Base-by-base conservation (phyloP, 2,797 vertebrate species). In the Zalophus californianus region DNA sequence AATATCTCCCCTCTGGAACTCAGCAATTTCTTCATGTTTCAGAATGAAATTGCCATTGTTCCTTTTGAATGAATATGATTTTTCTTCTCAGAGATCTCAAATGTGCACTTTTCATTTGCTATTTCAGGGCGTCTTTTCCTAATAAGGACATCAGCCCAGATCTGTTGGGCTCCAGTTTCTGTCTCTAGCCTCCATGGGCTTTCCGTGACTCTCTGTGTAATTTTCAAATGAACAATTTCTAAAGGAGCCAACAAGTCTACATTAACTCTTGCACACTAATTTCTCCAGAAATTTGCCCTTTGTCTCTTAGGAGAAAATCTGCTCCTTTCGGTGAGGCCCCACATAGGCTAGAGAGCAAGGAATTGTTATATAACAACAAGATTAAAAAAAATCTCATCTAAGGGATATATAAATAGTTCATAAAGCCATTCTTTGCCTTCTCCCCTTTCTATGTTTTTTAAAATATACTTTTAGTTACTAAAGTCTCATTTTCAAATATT, bases 401-500 rank as follows among this genome's bases (percentile, higher is more conserved):
- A 58, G 25, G 56, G 16, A 27, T 21, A 35, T 0, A 20, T 0
- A 50, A 15, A 2, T 7, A 77, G 2, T 29, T 66, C 44, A 50
- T 18, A 86, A 86, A 94, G 18, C 7, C 3, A 32, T 23, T 35
- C 12, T 94, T 92, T 60, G 16, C 73, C 50, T 41, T 90, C 14
- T 38, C 8, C 4, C 21, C 5, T 73, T 91, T 58, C 7, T 27
- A 44, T 13, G n/a, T 41, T 75, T 86, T 87, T 97, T 62, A 92
- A 93, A 86, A 75, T 50, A 18, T 66, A 79, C 32, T 54, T 75
- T 85, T 72, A 90, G 70, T n/a, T 85, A 84, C 54, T 44, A 27
- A 96, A 84, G 62, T 84, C 77, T 96, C 83, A 64, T 85, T 97
- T 97, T 93, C 44, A 95, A 89, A 95, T 87, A 94, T 88, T 94